phyloP scores from a whole-genome alignment of 2,113 vertebrate genomes.

The Lates calcarifer region DNA sequence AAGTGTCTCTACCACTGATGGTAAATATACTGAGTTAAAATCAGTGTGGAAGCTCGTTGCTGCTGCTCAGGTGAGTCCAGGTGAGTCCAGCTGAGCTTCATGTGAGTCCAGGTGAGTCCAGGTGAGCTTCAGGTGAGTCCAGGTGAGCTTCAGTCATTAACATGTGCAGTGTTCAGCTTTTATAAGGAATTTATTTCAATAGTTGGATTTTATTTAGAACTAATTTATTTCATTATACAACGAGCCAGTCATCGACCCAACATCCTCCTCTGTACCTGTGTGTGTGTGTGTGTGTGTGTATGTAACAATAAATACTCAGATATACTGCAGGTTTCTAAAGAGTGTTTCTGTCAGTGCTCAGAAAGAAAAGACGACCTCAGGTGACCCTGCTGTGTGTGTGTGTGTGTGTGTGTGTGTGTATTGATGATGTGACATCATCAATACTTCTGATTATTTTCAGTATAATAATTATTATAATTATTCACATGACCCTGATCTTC shows the following conservation, averaged over 20 bases:
- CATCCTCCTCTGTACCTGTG: neutral
- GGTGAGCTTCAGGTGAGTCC: too few species aligned
- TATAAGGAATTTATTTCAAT: conserved; percentile 67
- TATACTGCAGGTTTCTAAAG: neutral
- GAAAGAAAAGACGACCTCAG: conserved; percentile 9
- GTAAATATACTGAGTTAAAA: too few species aligned
- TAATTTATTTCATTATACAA: conserved; percentile 58
- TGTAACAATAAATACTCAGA: conserved; percentile 31
- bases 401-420: conserved; percentile 16
- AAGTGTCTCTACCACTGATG: too few species aligned
- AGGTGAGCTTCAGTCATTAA: too few species aligned
- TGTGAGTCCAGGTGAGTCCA: too few species aligned
- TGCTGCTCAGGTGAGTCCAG: too few species aligned
- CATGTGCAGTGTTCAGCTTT: too few species aligned
- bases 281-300: neutral
- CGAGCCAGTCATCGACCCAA: conserved; percentile 9
- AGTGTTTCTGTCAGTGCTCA: conserved; percentile 46
- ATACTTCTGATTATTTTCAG: conserved; percentile 19
- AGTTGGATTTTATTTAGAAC: conserved; percentile 52
- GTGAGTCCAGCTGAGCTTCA: too few species aligned
- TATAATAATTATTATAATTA: conserved; percentile 32
- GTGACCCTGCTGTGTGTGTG: conserved; percentile 7
- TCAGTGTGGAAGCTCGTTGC: too few species aligned
- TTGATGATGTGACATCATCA: conserved; percentile 34
- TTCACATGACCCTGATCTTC: conserved; percentile 63